A percentile compares a stretch with the other conserved stretches of the same genome.
These are phyloP conservation scores for Brienomyrus longianalis DNA, from an alignment of 2,113 vertebrate genomes.

Conservation along the genomic window DNA sequence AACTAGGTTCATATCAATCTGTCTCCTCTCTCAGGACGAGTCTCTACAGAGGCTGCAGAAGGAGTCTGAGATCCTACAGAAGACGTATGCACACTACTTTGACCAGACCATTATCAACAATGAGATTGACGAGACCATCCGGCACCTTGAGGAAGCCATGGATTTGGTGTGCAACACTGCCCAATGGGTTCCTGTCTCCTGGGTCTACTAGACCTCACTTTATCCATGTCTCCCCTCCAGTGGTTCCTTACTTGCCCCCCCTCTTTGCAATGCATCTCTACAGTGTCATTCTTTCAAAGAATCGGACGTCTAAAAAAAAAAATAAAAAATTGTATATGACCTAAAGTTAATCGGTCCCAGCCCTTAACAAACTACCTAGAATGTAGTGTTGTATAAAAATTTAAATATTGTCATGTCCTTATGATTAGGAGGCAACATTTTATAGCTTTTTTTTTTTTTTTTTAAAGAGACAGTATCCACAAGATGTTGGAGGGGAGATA, in stretches of 20 bases:
- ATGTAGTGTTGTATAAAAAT: conserved; percentile 85
- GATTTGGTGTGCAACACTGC: conserved; percentile 87
- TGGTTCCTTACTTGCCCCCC: conserved; percentile 22
- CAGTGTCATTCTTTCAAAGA: conserved; percentile 55
- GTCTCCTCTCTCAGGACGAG: conserved; percentile 69
- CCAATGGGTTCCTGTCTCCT: conserved; percentile 97
- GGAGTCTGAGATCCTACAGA: conserved; percentile 95
- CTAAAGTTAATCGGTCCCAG: conserved; percentile 67
- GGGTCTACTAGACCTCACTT: conserved; percentile 65
- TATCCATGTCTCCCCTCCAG: neutral
- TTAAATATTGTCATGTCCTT: conserved; percentile 92
- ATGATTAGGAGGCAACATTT: conserved; percentile 78
- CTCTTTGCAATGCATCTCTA: conserved; percentile 43
- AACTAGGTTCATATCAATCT: neutral
- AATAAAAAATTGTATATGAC: conserved; percentile 34
- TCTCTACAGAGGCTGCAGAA: conserved; percentile 97
- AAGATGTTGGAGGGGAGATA: neutral
- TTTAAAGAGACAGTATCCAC: conserved; percentile 63
- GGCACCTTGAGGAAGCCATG: conserved; percentile 93
- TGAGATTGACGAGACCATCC: conserved; percentile 97
- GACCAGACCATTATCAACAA: conserved; percentile 99
- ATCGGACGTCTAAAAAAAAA: conserved; percentile 7
- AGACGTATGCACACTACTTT: conserved; percentile 97
- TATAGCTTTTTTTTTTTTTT: conserved; percentile 46
- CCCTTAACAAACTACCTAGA: conserved; percentile 81